Evolutionary conservation across 2,797 vertebrate genomes (phyloP).

Genomic region (Microctenopoma lineatum): DNA sequence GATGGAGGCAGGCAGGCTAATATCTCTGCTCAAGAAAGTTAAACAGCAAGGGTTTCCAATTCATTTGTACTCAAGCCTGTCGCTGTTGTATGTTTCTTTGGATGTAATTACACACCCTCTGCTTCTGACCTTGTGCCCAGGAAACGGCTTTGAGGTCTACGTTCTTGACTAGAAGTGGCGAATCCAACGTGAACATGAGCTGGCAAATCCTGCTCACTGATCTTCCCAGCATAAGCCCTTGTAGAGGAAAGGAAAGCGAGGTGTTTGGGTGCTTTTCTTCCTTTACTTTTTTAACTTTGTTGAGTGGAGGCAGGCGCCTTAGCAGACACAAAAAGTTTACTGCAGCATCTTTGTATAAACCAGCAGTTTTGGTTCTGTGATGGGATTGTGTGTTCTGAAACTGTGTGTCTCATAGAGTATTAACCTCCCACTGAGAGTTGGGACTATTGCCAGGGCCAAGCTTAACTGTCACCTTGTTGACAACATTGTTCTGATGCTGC

Average conservation of each 20-base stretch:
- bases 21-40: slow-evolving; percentile 51
- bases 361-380: slow-evolving; percentile 18
- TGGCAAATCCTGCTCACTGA: slow-evolving; percentile 61
- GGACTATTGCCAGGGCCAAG: slow-evolving; percentile 56
- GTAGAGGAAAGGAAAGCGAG: slow-evolving; percentile 8
- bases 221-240: slow-evolving; percentile 34
- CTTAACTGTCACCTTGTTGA: slow-evolving; percentile 59
- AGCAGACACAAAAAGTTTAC: neutral
- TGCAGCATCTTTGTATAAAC: slow-evolving; percentile 4
- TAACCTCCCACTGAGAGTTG: slow-evolving; percentile 45
- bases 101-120: slow-evolving; percentile 70
- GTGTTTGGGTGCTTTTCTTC: slow-evolving; percentile 16
- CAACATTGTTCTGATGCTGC: slow-evolving; percentile 35
- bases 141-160: slow-evolving; percentile 59
- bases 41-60: slow-evolving; percentile 52
- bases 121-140: slow-evolving; percentile 65
- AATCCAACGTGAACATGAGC: slow-evolving; percentile 63
- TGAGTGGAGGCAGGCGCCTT: neutral
- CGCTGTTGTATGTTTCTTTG: slow-evolving; percentile 61
- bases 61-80: slow-evolving; percentile 54
- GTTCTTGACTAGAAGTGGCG: slow-evolving; percentile 46
- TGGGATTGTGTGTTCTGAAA: slow-evolving; percentile 7
- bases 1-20: slow-evolving; percentile 45
- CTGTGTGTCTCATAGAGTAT: slow-evolving; percentile 41
- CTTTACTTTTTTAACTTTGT: slow-evolving; percentile 2